Percentiles rank a stretch among this genome's conserved stretches.
Evolutionary conservation across 1,140 invertebrate species (phyloP).

Genomic region (Drusus annulatus): DNA sequence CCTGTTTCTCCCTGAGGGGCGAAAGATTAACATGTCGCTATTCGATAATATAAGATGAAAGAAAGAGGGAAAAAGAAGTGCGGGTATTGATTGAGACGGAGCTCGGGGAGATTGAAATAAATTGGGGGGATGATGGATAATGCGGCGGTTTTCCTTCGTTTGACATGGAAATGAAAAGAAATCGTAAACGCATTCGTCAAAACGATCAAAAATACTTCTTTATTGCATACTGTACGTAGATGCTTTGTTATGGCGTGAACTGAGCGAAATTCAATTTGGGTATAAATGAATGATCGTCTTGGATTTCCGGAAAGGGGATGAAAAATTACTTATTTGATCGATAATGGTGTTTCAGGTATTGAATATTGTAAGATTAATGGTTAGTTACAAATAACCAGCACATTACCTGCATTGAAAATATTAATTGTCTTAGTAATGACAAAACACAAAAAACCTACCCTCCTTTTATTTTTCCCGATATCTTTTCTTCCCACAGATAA

Average conservation of each 20-base stretch:
- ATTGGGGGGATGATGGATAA: constrained; percentile 49
- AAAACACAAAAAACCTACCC: too few species aligned
- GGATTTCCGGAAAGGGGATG: too few species aligned
- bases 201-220: constrained; percentile 3
- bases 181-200: constrained; percentile 40
- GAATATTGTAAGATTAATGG: too few species aligned
- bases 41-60: constrained; percentile 42
- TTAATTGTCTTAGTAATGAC: too few species aligned
- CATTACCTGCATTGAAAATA: too few species aligned
- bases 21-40: constrained; percentile 45
- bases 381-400: too few species aligned
- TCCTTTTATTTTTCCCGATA: too few species aligned
- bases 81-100: constrained; percentile 44
- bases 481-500: too few species aligned
- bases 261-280: too few species aligned
- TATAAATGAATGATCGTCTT: too few species aligned
- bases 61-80: constrained; percentile 45
- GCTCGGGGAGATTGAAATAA: constrained; percentile 44
- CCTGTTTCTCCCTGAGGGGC: constrained; percentile 5
- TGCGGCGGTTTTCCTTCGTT: constrained; percentile 40
- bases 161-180: constrained; percentile 49
- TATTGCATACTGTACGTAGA: not conserved
- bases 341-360: not conserved
- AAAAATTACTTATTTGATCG: too few species aligned
- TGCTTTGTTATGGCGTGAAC: too few species aligned